Conservation (phyloP, 2,113 vertebrate species). For the Equus przewalskii region DNA sequence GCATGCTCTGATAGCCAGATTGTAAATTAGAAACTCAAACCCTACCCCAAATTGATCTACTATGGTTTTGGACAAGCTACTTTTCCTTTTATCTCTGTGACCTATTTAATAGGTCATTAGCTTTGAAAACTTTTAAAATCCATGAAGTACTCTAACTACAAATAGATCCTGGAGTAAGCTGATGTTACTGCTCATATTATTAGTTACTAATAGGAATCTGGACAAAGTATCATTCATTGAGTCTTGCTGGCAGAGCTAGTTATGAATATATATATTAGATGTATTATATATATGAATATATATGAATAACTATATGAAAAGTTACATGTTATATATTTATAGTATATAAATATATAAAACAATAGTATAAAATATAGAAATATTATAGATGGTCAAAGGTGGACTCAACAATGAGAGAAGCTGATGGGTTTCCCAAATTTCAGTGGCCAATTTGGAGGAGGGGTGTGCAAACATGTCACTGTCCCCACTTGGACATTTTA, state of each 20-base stretch:
- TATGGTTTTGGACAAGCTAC: neutral
- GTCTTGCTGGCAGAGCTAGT: conserved; percentile 5
- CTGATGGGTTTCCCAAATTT: neutral
- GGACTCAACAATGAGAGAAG: neutral
- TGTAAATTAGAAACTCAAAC: conserved; percentile 23
- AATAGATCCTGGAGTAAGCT: conserved; percentile 12
- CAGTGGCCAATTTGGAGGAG: neutral
- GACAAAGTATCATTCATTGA: conserved; percentile 51
- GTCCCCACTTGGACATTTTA: neutral
- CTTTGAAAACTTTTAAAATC: conserved; percentile 47
- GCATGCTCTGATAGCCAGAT: neutral
- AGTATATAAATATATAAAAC: too few species aligned
- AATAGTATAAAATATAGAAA: too few species aligned
- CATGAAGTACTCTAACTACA: neutral
- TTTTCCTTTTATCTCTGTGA: neutral
- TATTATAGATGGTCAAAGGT: neutral
- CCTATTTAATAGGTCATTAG: conserved; percentile 47
- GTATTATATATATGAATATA: too few species aligned
- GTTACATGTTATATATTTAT: too few species aligned
- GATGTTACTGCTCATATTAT: neutral
- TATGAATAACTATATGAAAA: too few species aligned
- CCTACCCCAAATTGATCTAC: neutral
- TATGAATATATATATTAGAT: neutral
- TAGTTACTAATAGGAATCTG: neutral
- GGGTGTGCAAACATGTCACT: neutral